phyloP scores from a whole-genome alignment of 2,888 invertebrate genomes.

The Hyposoter didymator region DNA sequence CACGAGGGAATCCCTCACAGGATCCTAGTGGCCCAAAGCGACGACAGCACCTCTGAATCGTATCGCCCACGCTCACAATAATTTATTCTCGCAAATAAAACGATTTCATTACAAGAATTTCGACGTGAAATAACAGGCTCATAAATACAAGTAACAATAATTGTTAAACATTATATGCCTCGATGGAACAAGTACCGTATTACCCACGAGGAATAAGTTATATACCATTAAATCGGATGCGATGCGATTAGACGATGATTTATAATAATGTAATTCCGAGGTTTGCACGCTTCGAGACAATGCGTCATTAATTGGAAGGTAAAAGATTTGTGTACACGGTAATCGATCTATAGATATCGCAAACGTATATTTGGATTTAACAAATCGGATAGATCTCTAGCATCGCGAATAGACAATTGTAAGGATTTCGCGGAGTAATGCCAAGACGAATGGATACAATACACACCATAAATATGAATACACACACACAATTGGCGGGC shows the following conservation, averaged over 20 bases:
- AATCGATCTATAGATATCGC: background rate
- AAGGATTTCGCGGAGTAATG: conserved; percentile 42
- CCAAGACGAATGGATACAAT: conserved; percentile 7
- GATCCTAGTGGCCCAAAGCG: background rate
- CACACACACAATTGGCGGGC: background rate
- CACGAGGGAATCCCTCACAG: background rate
- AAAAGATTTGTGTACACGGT: conserved; percentile 48
- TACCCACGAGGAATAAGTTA: conserved; percentile 57
- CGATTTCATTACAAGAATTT: conserved; percentile 43
- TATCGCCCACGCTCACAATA: conserved; percentile 14
- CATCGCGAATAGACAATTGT: conserved; percentile 43
- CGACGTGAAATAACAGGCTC: conserved; percentile 8
- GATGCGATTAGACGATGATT: conserved; percentile 65
- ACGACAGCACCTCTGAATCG: background rate
- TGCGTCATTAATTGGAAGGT: conserved; percentile 60
- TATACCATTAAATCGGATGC: conserved; percentile 58
- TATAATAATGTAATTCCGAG: conserved; percentile 53
- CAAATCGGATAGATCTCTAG: conserved; percentile 21
- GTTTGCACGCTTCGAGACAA: conserved; percentile 58
- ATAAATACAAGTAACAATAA: background rate
- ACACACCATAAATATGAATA: conserved; percentile 1
- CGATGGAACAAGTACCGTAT: conserved; percentile 37
- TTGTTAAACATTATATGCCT: background rate
- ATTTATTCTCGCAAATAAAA: conserved; percentile 16
- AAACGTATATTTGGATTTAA: background rate